Base-by-base conservation (phyloP, 1,140 invertebrate species). In the Delia radicum region DNA sequence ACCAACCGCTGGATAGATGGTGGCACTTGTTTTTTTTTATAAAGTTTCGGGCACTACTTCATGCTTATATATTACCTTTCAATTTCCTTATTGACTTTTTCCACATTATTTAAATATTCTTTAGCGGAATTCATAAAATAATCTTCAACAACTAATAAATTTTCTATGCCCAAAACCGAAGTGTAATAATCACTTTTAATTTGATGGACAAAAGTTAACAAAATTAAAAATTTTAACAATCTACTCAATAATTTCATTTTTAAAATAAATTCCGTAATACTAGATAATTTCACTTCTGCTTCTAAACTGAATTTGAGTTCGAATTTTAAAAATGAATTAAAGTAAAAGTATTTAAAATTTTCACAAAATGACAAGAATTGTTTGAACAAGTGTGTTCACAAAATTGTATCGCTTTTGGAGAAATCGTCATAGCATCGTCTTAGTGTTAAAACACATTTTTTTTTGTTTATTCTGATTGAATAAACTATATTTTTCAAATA, bases 171-270 rank as follows among this genome's bases (percentile, higher is more conserved):
- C 27, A 37, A 6, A 0, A 76, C 33, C 10, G 75, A 76, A 5
- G 75, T 42, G 31, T 73, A 76, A 28, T 76, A 76, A 48, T 76
- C 75, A 26, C 29, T 27, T 7, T 62, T 73, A 6, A 27, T 48
- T n/a, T 27, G 7, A n/a, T 12, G 24, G 10, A 73, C 4, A 3
- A 55, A 4, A 0, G 7, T 24, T 1, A 55, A 55, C 18, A 55
- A 21, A 5, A 55, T 55, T 10, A 55, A 55, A 55, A 13, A 55
- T 55, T 21, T 55, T 55, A 24, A 3, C 18, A 55, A 10, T n/a
- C n/a, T n/a, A n/a, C n/a, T n/a, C n/a, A 10, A 10, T 37, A 1
- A n/a, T n/a, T n/a, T n/a, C n/a, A n/a, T n/a, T n/a, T n/a, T n/a
- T n/a, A n/a, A n/a, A n/a, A n/a, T n/a, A n/a, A n/a, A n/a, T n/a